Percentiles rank a stretch among this genome's conserved stretches.
Evolutionary conservation across 2,113 vertebrate species (phyloP).

Genomic region (Psilopogon haemacephalus): DNA sequence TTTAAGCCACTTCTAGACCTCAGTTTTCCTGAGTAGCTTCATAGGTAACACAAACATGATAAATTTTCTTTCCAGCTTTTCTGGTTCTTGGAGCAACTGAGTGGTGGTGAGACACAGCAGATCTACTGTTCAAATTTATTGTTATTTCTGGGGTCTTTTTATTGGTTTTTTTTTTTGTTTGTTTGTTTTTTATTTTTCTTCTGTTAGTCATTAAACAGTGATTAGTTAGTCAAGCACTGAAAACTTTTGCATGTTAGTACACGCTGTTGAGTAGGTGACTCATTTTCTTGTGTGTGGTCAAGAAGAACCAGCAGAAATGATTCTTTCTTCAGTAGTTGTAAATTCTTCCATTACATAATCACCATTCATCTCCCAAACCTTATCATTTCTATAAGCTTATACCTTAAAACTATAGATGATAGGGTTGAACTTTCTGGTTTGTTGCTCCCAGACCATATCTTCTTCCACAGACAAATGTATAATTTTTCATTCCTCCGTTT

Average conservation of each 20-base stretch:
- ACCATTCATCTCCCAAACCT: background rate
- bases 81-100: background rate
- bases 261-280: background rate
- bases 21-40: background rate
- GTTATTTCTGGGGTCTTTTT: background rate
- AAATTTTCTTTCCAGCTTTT: background rate
- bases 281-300: background rate
- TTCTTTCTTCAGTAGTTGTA: background rate
- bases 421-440: background rate
- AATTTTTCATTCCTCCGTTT: background rate
- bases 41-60: background rate
- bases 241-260: background rate
- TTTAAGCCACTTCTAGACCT: background rate
- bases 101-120: background rate
- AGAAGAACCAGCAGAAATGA: background rate
- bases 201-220: background rate
- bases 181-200: too few species aligned
- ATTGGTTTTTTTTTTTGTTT: background rate
- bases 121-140: background rate
- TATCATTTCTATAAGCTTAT: too few species aligned
- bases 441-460: background rate
- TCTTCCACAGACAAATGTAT: background rate
- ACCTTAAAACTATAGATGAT: background rate
- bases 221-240: background rate
- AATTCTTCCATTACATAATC: background rate